Conservation (phyloP, 2,888 invertebrate species). For the Pharmacophagus antenor region DNA sequence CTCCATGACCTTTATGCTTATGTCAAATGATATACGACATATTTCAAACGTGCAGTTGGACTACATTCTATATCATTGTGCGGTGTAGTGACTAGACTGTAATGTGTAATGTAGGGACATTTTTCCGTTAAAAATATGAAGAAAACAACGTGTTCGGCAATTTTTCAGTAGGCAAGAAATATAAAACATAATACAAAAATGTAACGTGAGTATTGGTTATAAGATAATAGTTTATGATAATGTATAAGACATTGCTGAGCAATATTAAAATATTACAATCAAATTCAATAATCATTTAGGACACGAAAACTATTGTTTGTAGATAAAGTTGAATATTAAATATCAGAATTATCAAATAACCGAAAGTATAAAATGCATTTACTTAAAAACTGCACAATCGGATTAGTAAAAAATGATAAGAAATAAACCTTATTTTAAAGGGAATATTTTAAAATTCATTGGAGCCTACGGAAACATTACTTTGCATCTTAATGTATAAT, state of each 20-base stretch:
- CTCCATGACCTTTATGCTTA: background rate
- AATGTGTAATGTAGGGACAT: conserved; percentile 11
- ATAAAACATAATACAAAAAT: too few relatives aligned
- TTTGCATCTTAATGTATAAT: background rate
- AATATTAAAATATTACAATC: background rate
- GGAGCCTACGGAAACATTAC: background rate
- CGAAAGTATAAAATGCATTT: background rate
- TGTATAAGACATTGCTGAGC: background rate
- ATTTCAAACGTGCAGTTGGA: background rate
- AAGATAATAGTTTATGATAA: background rate
- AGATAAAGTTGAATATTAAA: too few relatives aligned
- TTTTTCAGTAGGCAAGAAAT: too few relatives aligned
- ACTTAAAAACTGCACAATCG: background rate
- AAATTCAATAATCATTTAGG: background rate
- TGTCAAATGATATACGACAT: background rate
- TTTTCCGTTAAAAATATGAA: background rate
- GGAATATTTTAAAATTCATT: too few relatives aligned
- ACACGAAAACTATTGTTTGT: too few relatives aligned
- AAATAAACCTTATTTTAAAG: background rate
- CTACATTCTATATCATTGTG: conserved; percentile 18
- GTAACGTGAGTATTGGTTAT: too few relatives aligned
- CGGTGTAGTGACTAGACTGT: conserved; percentile 28
- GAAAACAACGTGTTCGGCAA: too few relatives aligned
- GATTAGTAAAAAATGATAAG: background rate
- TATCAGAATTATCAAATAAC: too few relatives aligned